A percentile compares a stretch with the other conserved stretches of the same genome.
Evolutionary conservation across 2,888 invertebrate genomes (phyloP).

Genomic region (Eupithecia subumbrata): DNA sequence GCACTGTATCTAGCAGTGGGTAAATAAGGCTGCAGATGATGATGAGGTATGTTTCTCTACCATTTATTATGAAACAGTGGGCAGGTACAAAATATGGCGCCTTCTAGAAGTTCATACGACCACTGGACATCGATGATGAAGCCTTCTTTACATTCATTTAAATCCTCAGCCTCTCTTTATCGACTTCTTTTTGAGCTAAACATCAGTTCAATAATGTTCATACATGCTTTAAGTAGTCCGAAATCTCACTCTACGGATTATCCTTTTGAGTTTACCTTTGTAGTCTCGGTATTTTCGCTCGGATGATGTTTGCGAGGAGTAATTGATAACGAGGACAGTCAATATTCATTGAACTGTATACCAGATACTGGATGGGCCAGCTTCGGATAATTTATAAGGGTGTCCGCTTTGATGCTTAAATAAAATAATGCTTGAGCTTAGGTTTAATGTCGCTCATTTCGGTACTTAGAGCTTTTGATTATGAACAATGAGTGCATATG

Average conservation of each 20-base stretch:
- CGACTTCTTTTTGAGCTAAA: neutral
- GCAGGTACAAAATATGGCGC: neutral
- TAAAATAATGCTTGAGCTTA: neutral
- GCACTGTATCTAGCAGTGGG: neutral
- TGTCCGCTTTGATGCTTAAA: neutral
- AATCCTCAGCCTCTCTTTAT: neutral
- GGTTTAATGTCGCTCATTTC: neutral
- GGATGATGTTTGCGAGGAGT: slow-evolving; percentile 28
- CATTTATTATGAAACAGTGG: neutral
- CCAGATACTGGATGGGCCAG: slow-evolving; percentile 8
- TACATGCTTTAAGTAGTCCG: neutral
- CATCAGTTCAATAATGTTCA: neutral
- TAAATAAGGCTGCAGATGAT: neutral
- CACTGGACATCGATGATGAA: neutral
- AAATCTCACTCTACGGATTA: neutral
- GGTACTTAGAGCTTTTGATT: neutral
- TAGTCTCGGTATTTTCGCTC: slow-evolving; percentile 34
- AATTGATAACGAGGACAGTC: slow-evolving; percentile 32
- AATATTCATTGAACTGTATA: slow-evolving; percentile 31
- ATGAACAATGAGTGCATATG: neutral
- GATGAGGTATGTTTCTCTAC: neutral
- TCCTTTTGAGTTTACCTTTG: slow-evolving; percentile 18
- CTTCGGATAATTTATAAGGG: slow-evolving; percentile 2
- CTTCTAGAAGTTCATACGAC: neutral
- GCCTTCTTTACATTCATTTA: neutral